Percentiles rank a stretch among this genome's conserved stretches.
Conservation (phyloP, 2,113 vertebrate species). For the Pungitius pungitius region DNA sequence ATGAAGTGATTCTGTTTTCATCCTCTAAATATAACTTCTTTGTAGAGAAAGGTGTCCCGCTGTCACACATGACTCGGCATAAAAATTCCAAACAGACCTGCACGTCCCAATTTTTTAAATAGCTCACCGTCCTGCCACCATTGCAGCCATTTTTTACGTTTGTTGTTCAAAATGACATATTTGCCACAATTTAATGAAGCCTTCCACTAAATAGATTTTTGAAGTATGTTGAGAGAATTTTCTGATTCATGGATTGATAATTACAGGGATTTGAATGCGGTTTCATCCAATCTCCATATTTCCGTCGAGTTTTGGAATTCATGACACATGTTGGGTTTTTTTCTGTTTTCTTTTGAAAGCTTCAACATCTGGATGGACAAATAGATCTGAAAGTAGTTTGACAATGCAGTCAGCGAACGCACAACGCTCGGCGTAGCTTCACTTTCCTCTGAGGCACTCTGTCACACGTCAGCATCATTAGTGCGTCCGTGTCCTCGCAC, state of each 20-base stretch:
- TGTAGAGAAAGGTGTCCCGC: background rate
- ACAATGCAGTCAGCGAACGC: background rate
- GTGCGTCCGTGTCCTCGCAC: background rate
- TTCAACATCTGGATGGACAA: too few relatives aligned
- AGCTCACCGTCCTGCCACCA: background rate
- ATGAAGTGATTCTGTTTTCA: background rate
- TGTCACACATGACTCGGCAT: background rate
- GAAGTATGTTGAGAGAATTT: too few relatives aligned
- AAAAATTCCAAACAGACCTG: background rate
- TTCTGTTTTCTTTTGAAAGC: too few relatives aligned
- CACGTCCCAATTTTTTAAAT: background rate
- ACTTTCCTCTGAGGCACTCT: background rate
- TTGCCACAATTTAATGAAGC: conserved; percentile 6
- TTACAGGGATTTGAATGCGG: too few relatives aligned
- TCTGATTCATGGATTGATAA: background rate
- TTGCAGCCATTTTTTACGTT: too few relatives aligned
- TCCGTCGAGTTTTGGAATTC: background rate
- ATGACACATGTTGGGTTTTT: background rate
- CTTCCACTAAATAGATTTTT: background rate
- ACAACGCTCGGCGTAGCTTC: background rate
- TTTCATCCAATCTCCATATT: too few relatives aligned
- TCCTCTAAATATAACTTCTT: background rate
- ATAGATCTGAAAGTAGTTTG: background rate
- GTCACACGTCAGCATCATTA: background rate
- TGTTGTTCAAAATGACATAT: background rate